These are phyloP conservation scores for Gallirallus australis DNA, from an alignment of 2,797 vertebrate genomes.

Conservation along the genomic window DNA sequence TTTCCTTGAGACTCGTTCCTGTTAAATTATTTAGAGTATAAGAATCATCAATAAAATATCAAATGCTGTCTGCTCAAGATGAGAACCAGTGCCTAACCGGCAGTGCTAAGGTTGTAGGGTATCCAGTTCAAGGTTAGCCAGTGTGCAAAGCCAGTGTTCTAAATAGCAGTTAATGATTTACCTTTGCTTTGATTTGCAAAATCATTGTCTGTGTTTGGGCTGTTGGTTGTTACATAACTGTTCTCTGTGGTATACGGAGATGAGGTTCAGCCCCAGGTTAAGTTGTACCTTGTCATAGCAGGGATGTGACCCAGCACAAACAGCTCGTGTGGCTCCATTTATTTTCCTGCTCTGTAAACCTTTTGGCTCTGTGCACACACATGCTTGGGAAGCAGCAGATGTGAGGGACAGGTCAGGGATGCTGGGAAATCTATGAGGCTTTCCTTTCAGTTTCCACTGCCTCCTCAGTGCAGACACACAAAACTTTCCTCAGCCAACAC, in stretches of 20 bases:
- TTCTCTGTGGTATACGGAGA: not conserved
- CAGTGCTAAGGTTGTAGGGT: not conserved
- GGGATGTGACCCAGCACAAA: constrained; percentile 30
- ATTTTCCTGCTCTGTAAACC: constrained; percentile 9
- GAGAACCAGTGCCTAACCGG: not conserved
- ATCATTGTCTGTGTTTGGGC: not conserved
- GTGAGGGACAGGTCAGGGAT: constrained; percentile 61
- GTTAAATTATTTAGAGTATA: not conserved
- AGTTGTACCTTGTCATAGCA: not conserved
- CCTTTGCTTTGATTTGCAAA: not conserved
- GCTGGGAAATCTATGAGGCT: constrained; percentile 18
- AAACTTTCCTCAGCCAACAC: not conserved
- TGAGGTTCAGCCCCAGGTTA: constrained; percentile 42
- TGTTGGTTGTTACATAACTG: constrained; percentile 16
- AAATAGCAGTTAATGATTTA: not conserved
- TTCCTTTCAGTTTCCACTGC: not conserved
- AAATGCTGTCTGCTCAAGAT: not conserved
- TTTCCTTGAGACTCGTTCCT: not conserved
- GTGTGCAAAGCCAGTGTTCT: not conserved
- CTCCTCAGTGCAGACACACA: not conserved
- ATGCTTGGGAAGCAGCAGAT: constrained; percentile 34
- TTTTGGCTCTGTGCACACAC: not conserved
- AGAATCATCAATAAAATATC: constrained; percentile 13
- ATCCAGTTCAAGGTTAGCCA: not conserved
- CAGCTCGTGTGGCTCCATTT: not conserved